Evolutionary conservation across 2,888 invertebrate species (phyloP).

Genomic region (Zonitis immaculata): DNA sequence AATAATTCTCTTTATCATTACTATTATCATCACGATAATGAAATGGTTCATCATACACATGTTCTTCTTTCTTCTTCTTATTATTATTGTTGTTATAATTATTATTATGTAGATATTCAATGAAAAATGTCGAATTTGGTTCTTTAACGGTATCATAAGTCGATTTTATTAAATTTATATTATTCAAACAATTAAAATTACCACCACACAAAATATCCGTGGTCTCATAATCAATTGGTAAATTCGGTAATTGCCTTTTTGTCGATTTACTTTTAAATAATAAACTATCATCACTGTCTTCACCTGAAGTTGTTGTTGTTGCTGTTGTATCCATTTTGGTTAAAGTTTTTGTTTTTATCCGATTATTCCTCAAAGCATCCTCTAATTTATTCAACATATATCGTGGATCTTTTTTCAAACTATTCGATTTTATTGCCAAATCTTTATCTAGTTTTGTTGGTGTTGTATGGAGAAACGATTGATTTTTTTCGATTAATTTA

Average conservation of each 20-base stretch:
- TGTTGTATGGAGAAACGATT: slow-evolving; percentile 27
- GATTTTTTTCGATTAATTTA: slow-evolving; percentile 21
- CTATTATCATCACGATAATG: slow-evolving; percentile 28
- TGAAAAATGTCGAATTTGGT: slow-evolving; percentile 43
- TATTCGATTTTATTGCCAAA: slow-evolving; percentile 23
- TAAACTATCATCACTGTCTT: slow-evolving; percentile 42
- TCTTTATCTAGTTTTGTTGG: slow-evolving; percentile 11
- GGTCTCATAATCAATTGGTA: slow-evolving; percentile 20
- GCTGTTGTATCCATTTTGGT: slow-evolving; percentile 18
- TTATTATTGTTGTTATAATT: slow-evolving; percentile 59
- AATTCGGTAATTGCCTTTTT: slow-evolving; percentile 26
- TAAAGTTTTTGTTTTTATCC: slow-evolving; percentile 34
- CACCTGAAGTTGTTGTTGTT: slow-evolving; percentile 40
- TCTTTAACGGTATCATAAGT: slow-evolving; percentile 42
- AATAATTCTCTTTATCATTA: slow-evolving; percentile 2
- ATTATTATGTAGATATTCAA: slow-evolving; percentile 50
- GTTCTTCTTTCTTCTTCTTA: too few relatives aligned
- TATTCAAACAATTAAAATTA: slow-evolving; percentile 46
- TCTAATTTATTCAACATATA: slow-evolving; percentile 64
- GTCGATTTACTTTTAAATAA: slow-evolving; percentile 35
- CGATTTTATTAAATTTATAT: slow-evolving; percentile 40
- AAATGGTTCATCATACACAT: slow-evolving; percentile 62
- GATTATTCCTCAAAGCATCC: slow-evolving; percentile 54
- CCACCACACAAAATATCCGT: slow-evolving; percentile 8
- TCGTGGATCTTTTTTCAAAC: slow-evolving; percentile 50